Evolutionary conservation across 1,140 invertebrate species (phyloP).

Genomic region (Drosophila prosaltans): DNA sequence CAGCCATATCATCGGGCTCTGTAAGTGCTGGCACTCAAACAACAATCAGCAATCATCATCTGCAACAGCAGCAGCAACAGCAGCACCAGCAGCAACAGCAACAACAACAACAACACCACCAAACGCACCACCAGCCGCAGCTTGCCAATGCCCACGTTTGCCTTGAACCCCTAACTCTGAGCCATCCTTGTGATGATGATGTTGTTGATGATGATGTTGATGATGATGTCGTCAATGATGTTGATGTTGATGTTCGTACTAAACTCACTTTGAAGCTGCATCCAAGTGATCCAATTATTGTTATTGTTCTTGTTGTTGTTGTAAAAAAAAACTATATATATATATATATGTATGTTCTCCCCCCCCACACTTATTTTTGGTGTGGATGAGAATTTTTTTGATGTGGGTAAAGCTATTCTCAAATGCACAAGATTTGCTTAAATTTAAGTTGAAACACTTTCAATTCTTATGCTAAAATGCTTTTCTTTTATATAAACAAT

Average conservation of each 20-base stretch:
- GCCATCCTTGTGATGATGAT: conserved; percentile 85
- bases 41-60: not conserved
- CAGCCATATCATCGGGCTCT: conserved; percentile 56
- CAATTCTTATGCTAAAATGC: no score
- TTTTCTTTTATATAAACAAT: no score
- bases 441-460: no score
- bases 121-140: conserved; percentile 82
- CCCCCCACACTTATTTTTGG: no score
- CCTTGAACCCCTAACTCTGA: conserved; percentile 87
- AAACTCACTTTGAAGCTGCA: conserved; percentile 9
- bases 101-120: conserved; percentile 67
- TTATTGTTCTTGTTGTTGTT: conserved; percentile 10
- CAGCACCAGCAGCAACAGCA: conserved; percentile 9
- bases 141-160: conserved; percentile 88
- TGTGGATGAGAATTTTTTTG: not conserved
- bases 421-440: no score
- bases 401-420: not conserved
- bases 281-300: conserved; percentile 4
- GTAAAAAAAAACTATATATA: conserved; percentile 3
- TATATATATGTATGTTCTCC: not conserved
- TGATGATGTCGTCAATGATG: conserved; percentile 53
- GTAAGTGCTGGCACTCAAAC: conserved; percentile 10
- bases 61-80: not conserved
- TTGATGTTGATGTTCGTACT: conserved; percentile 40
- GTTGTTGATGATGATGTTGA: conserved; percentile 58